Evolutionary conservation across 2,797 vertebrate genomes (phyloP), one percentile per base, ranked within the genome.

Genomic region (Capromys pilorides): DNA sequence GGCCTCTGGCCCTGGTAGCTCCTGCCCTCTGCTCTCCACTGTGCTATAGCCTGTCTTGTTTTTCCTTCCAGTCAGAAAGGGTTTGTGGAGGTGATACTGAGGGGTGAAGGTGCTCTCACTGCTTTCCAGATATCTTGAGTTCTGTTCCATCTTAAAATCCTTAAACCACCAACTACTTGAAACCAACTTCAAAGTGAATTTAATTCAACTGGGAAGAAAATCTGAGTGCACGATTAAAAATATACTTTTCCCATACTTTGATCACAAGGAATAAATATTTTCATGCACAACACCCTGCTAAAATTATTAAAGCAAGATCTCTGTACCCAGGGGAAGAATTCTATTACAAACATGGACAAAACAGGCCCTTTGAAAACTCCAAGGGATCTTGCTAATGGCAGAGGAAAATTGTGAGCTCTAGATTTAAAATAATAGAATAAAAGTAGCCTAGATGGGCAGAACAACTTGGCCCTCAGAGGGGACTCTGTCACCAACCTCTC

Each of bases 301-400:
- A 95, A 95, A 91, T 96, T 96, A 88, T 78, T 94, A 90, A 92
- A 80, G 79, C 57, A 79, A 73, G 95, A 91, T 95, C 96, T 95
- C 54, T 95, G 69, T 95, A 64, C 82, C 94, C 91, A 94, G 41
- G 95, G 82, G 91, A 92, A 95, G 94, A 94, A 95, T 97, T 95
- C 41, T 89, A 41, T 96, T 93, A 94, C 96, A 95, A 82, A 94
- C 79, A 41, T 88, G 22, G n/a, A 77, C 62, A 91, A 89, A 96
- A 91, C 49, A 22, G 64, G 82, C 64, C 36, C 87, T 87, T 79
- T 88, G 73, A 93, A 94, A 96, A 86, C 49, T 80, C 79, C 82
- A 80, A 86, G 79, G 64, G 59, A 86, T 92, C 36, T 54, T 94
- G 39, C 79, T 94, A 96, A 78, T 80, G 36, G 64, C 3, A 10